Conservation (phyloP, 2,797 vertebrate genomes). For the Netta rufina region DNA sequence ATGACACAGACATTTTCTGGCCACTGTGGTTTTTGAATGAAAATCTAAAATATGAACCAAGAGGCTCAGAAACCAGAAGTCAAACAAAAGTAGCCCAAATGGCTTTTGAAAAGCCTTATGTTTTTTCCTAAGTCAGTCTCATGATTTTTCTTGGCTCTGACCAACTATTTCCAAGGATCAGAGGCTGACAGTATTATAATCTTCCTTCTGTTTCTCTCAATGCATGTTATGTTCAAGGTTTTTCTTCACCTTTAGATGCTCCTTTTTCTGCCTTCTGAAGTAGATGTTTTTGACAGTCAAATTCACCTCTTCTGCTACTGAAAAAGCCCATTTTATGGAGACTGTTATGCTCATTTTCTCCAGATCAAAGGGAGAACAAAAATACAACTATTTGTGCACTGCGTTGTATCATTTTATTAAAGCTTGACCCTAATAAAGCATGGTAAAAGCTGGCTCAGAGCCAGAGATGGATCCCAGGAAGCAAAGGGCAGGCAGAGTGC, state of each 20-base stretch:
- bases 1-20: not conserved
- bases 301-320: not conserved
- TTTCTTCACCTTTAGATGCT: not conserved
- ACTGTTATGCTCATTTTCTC: fast-evolving
- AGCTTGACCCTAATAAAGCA: fast-evolving
- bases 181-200: not conserved
- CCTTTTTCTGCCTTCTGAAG: not conserved
- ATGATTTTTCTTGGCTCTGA: not conserved
- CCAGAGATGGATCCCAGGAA: not conserved
- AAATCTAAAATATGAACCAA: not conserved
- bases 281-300: not conserved
- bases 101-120: not conserved
- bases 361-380: fast-evolving
- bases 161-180: not conserved
- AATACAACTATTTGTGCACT: not conserved
- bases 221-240: not conserved
- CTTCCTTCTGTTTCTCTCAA: not conserved
- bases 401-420: fast-evolving
- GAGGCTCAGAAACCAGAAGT: conserved; percentile 17
- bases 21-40: not conserved
- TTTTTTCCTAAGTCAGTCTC: not conserved
- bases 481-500: too few species aligned
- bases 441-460: not conserved
- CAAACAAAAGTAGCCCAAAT: not conserved
- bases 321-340: not conserved